Base-by-base conservation (phyloP, 2,797 vertebrate species). In the Dipus sagitta region DNA sequence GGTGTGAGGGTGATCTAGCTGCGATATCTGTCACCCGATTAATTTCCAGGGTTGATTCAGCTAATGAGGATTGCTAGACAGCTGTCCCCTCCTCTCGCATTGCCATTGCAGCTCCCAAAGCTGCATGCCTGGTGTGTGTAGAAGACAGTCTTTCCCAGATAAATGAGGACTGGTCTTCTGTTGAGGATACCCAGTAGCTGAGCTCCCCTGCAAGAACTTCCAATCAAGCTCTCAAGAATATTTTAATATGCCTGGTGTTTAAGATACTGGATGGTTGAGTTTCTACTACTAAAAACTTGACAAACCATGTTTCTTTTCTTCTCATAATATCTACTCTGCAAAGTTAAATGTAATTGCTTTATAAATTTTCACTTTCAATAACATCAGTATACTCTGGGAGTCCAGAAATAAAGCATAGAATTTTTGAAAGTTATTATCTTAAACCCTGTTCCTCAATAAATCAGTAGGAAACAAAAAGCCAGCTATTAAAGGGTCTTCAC, bases 321-420 rank as follows among this genome's bases (percentile, higher is more conserved):
- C 89, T 47, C 62, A 14, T 64, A 86, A 72, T 32, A 64, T n/a
- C 47, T n/a, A 12, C 21, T 94, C 92, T 94, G 52, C 0, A 3
- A 17, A 72, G 47, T 94, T 95, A 89, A 79, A 74, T 52, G 65
- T 28, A 52, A 52, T 76, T 76, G 20, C 8, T 82, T 92, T 88
- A 77, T 52, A 86, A 88, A 38, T 74, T 70, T 94, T 68, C 64
- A 30, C 65, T 62, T 96, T 97, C 28, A 83, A 80, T 83, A 42
- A 77, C 82, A 64, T 6, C 62, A 94, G 68, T 71, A 94, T 96
- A 95, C 24, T 0, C 91, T n/a, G 20, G 65, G 23, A 60, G 75
- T 24, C 65, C 65, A 84, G 58, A 91, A 67, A 71, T 28, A 9
- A 94, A 95, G 84, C 18, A 83, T 28, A 47, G 0, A 89, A 85